phyloP scores from a whole-genome alignment of 2,888 invertebrate genomes.

The Tribolium freemani region DNA sequence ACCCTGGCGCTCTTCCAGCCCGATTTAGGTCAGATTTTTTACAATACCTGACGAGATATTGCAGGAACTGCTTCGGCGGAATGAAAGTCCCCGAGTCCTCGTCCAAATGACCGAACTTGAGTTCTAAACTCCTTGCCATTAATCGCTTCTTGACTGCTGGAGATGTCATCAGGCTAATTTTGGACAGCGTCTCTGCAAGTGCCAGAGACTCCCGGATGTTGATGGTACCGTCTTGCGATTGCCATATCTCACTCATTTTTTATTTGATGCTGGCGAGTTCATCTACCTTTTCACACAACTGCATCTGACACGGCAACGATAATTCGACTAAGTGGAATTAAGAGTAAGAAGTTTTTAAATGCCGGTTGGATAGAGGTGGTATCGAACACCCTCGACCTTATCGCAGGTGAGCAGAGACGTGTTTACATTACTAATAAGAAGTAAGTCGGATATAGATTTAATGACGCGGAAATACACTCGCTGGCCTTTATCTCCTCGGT shows the following conservation, averaged over 20 bases:
- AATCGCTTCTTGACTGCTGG: slow-evolving; percentile 71
- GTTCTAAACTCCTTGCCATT: slow-evolving; percentile 71
- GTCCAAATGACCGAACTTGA: slow-evolving; percentile 67
- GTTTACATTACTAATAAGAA: slow-evolving; percentile 31
- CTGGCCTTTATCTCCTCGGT: slow-evolving; percentile 26
- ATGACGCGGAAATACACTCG: slow-evolving; percentile 41
- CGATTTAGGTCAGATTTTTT: slow-evolving; percentile 49
- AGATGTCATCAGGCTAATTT: slow-evolving; percentile 73
- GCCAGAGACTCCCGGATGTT: slow-evolving; percentile 67
- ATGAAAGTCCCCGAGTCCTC: slow-evolving; percentile 68
- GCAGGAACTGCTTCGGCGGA: slow-evolving; percentile 74
- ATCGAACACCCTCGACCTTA: slow-evolving; percentile 42
- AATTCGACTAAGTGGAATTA: slow-evolving; percentile 12
- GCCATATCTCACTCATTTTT: slow-evolving; percentile 17
- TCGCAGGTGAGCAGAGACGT: slow-evolving; percentile 22
- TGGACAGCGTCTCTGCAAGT: slow-evolving; percentile 73
- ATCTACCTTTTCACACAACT: slow-evolving; percentile 10
- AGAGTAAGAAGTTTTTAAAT: slow-evolving; percentile 31
- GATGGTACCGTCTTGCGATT: slow-evolving; percentile 27
- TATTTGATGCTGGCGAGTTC: neutral
- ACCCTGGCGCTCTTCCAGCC: slow-evolving; percentile 15
- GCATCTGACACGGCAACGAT: slow-evolving; percentile 19
- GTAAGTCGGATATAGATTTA: slow-evolving; percentile 38
- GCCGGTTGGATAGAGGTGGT: slow-evolving; percentile 29
- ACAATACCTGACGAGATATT: slow-evolving; percentile 75